Base-by-base conservation (phyloP, 2,888 invertebrate genomes). In the Meteorus colon region DNA sequence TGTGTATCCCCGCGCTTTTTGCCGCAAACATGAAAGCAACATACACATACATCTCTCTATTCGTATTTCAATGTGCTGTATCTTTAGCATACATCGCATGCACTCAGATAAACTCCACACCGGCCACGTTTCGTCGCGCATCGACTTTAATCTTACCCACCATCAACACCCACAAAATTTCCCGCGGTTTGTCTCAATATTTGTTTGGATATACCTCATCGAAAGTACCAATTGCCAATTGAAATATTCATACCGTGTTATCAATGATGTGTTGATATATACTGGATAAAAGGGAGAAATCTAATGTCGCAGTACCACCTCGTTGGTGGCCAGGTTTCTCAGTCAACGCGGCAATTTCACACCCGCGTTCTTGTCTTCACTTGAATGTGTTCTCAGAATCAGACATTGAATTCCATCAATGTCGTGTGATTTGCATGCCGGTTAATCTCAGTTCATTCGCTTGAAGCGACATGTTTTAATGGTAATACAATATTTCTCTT, bases 41-140 rank as follows among this genome's bases (percentile, higher is more conserved):
- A 70, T 51, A 68, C 51, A 69, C 31, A 34, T 75, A 79, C 55
- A 63, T 72, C 14, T 78, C 51, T 75, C 68, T 69, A 12, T 19
- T 1, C 34, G 65, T 37, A 37, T 62, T 16, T 14, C 6, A 12
- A 37, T 12, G 5, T 65, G 37, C 8, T 19, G n/a, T 78, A 73
- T 77, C 76, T 76, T 75, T 75, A 77, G 41, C 79, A 77, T 67
- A 71, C 51, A 69, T 71, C 34, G 74, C 74, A 72, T 75, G 71
- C 73, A 69, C 73, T 16, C 60, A 68, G 37, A 41, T 65, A 48
- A 59, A 72, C 72, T 55, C 59, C 63, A 70, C 60, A 70, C 41
- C 73, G 77, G 67, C 48, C 68, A 68, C 62, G 34, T 45, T 67
- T 68, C 29, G 68, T 59, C 14, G 48, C 59, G 63, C 48, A 41